Evolutionary conservation across 2,797 vertebrate genomes (phyloP), one percentile per base, ranked within the genome.

Genomic region (Malurus splendens): DNA sequence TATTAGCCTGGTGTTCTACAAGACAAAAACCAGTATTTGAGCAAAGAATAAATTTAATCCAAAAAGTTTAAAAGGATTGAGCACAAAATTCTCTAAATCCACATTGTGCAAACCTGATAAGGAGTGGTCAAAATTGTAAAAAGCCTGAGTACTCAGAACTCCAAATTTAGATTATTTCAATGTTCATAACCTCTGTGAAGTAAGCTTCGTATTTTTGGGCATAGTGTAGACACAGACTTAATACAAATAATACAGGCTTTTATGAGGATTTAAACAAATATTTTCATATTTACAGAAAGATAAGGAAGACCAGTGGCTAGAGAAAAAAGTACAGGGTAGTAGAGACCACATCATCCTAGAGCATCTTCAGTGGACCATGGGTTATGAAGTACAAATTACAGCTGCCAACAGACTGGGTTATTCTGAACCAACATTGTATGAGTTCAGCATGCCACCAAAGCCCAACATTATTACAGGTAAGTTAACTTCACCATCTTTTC

Each of bases 391-490:
- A 76, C 98, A 99, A 94, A 99, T 99, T 94, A 99, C 98, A 56
- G 99, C 99, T 51, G 98, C 98, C 72, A 99, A 99, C 79, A 98
- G 99, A 93, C 97, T 99, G 93, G 99, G 99, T 83, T 98, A 98
- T 89, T 99, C 99, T 28, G 99, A 99, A 94, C 99, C 99, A n/a
- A 99, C 98, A 67, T 97, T 98, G 88, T 99, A 98, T 86, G 98
- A 99, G 93, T 99, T 99, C 97, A 99, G 97, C 96, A 99, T 99
- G 99, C 99, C 99, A 14, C 98, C 99, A 95, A 99, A 99, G 75
- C 99, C 99, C 23, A 99, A 99, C 95, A 97, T 98, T 89, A 99
- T 99, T 87, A 98, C 98, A 98, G 99, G 99, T 99, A 97, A 95
- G 97, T 60, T 89, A 28, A 73, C 80, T 72, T 54, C 27, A 32